A percentile compares a stretch with the other conserved stretches of the same genome.
Evolutionary conservation across 2,888 invertebrate species (phyloP).

Genomic region (Lithophane socia): DNA sequence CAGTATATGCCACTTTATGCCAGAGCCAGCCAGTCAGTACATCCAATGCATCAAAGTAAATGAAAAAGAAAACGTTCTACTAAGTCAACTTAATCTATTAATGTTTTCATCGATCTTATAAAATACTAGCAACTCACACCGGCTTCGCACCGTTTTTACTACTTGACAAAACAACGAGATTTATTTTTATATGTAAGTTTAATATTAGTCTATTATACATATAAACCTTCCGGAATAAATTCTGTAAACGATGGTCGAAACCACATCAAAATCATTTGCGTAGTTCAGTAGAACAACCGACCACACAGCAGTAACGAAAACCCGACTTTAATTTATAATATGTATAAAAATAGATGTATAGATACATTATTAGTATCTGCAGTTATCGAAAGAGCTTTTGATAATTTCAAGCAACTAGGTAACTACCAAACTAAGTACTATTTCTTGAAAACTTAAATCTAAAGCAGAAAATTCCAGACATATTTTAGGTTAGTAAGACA

Average conservation of each 20-base stretch:
- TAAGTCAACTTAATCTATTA: neutral
- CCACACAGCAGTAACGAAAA: no score
- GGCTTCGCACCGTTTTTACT: no score
- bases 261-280: no score
- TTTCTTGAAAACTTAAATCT: neutral
- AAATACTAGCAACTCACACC: neutral
- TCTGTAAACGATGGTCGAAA: no score
- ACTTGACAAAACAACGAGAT: no score
- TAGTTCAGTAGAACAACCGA: no score
- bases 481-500: slow-evolving; percentile 8
- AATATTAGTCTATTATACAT: no score
- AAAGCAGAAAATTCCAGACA: neutral
- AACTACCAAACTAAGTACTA: neutral
- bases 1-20: neutral
- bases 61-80: neutral
- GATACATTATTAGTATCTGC: neutral
- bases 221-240: no score
- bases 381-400: neutral
- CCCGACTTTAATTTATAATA: no score
- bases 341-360: no score
- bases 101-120: neutral
- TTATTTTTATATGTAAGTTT: no score
- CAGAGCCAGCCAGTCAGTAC: neutral
- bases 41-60: neutral
- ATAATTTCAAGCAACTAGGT: neutral